phyloP scores from a whole-genome alignment of 2,888 invertebrate genomes.

The Noctua pronuba region DNA sequence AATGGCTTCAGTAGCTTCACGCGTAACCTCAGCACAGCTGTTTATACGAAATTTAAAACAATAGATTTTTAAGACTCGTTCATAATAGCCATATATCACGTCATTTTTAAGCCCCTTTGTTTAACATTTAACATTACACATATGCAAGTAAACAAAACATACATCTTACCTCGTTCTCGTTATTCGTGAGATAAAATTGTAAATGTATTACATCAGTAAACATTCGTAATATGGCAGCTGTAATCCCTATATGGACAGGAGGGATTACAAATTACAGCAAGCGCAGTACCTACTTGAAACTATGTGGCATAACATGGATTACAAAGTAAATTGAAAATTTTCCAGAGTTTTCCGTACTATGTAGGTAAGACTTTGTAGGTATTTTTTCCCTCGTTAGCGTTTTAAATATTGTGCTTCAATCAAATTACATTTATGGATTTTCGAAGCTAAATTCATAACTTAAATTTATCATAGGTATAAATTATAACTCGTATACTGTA shows the following conservation, averaged over 20 bases:
- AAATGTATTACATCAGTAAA: conserved; percentile 51
- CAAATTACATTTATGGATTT: neutral
- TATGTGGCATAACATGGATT: conserved; percentile 18
- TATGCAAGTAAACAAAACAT: conserved; percentile 34
- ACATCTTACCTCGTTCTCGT: conserved; percentile 39
- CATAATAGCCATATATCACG: conserved; percentile 3
- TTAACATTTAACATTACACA: conserved; percentile 17
- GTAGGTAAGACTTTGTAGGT: neutral
- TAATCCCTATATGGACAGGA: conserved; percentile 36
- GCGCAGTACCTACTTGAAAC: conserved; percentile 23
- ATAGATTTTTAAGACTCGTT: conserved; percentile 16
- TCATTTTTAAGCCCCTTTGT: conserved; percentile 38
- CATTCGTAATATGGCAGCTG: conserved; percentile 33
- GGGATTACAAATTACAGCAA: conserved; percentile 33
- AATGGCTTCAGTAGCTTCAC: conserved; percentile 16
- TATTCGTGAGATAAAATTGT: conserved; percentile 46
- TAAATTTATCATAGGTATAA: neutral
- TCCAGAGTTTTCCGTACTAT: neutral
- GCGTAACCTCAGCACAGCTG: conserved; percentile 35
- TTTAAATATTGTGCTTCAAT: neutral
- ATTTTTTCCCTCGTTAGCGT: neutral
- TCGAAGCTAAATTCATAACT: neutral
- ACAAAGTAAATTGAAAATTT: conserved; percentile 10
- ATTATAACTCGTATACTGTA: neutral
- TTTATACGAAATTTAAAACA: conserved; percentile 28